These are phyloP conservation scores for Manis pentadactyla DNA, from an alignment of 2,797 vertebrate genomes.

Conservation along the genomic window DNA sequence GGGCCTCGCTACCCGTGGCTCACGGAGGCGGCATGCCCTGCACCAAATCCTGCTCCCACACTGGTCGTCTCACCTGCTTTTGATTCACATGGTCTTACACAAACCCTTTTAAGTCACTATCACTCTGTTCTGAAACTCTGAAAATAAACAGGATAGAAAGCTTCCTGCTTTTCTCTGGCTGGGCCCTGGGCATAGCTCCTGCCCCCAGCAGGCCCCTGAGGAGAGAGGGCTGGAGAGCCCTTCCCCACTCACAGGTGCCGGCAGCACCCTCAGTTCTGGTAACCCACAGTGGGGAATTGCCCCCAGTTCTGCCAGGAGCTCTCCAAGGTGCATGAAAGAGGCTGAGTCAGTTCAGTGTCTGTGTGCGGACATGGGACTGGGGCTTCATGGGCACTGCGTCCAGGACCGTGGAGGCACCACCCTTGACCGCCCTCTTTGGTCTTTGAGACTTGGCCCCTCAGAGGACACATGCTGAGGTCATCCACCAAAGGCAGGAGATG, in stretches of 20 bases:
- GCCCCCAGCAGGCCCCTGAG: neutral
- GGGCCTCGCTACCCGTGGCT: neutral
- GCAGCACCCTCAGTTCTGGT: neutral
- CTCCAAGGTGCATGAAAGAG: neutral
- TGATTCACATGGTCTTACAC: neutral
- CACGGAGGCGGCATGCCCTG: neutral
- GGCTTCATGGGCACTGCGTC: too few relatives aligned
- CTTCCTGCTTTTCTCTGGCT: neutral
- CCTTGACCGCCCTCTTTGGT: neutral
- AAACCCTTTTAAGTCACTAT: neutral
- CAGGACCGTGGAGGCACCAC: neutral
- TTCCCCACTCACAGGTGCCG: neutral
- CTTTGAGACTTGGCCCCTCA: rapidly evolving
- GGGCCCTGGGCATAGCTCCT: neutral
- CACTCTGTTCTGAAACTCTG: neutral
- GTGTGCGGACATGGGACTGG: neutral
- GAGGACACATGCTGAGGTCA: neutral
- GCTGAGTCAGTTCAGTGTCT: neutral
- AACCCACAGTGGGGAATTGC: rapidly evolving
- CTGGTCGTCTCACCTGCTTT: neutral
- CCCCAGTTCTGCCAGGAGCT: neutral
- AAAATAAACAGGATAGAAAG: neutral
- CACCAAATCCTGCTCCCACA: neutral
- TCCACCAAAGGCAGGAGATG: neutral
- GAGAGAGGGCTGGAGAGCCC: neutral